Evolutionary conservation across 2,888 invertebrate species (phyloP), one percentile per base, ranked within the genome.

Genomic region (Apodemia zela): DNA sequence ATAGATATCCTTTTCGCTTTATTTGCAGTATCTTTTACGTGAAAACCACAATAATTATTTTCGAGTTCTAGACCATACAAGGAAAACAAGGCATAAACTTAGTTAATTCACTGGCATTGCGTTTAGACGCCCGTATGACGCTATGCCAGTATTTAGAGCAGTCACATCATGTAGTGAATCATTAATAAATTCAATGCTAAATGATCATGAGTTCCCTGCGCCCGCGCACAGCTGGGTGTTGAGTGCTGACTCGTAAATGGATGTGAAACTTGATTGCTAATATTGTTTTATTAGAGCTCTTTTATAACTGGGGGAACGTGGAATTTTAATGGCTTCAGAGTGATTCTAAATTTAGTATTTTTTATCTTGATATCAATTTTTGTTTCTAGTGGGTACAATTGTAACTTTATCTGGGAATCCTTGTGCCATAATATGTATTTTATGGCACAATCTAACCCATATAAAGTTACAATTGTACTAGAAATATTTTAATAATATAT

Each of bases 101-200:
- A 13, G 38, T 38, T 13, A 6, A 38, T 38, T 38, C 38, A 38
- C 38, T 38, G 13, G 38, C 13, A 38, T 38, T 38, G 38, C 18
- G 51, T 51, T 51, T 51, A 51, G 51, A 21, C 61, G 65, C 63
- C 65, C 63, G 69, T 66, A 74, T 76, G 75, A 75, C 75, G 73
- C 70, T 73, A 72, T 73, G 65, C 64, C 68, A 69, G 71, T 68
- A 73, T 75, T 73, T 73, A 73, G 75, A 72, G 69, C 73, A 72
- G 72, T 72, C 73, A 47, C 63, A 63, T 63, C 63, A 74, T 70
- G 70, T 67, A 69, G 72, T 80, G 79, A 79, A 75, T 79, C 76
- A 79, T 75, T 74, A 74, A 73, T 75, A 73, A 78, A 74, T 73
- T 72, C 72, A 65, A 65, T 68, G 73, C 72, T 75, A 74, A 75